A percentile compares a stretch with the other conserved stretches of the same genome.
Conservation (phyloP, 1,140 invertebrate genomes). For the Drosophila lowei region DNA sequence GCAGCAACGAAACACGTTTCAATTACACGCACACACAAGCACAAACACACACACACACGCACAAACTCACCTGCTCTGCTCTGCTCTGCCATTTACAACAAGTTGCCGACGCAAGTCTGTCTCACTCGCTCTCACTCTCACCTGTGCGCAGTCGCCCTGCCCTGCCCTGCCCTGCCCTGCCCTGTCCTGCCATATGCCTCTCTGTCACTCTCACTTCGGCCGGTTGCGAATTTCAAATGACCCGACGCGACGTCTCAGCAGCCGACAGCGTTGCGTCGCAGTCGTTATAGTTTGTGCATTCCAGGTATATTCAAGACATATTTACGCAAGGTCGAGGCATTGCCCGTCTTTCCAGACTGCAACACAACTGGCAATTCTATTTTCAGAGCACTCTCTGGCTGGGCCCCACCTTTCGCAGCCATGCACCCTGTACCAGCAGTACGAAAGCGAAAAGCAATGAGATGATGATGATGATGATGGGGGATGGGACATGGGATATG, state of each 20-base stretch:
- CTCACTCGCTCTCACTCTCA: constrained; percentile 9
- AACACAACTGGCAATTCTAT: too few species aligned
- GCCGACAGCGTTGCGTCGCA: constrained; percentile 27
- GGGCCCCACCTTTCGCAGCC: too few species aligned
- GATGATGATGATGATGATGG: constrained; percentile 21
- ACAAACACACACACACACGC: constrained; percentile 36
- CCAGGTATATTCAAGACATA: neutral
- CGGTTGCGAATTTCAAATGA: constrained; percentile 18
- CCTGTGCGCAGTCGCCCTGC: neutral
- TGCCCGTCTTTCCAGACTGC: too few species aligned
- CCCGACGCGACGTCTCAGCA: constrained; percentile 31
- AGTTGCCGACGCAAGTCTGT: constrained; percentile 42
- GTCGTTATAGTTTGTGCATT: constrained; percentile 73
- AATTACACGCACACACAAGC: constrained; percentile 67
- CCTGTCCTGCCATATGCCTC: too few species aligned
- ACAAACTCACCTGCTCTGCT: constrained; percentile 29
- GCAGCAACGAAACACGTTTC: constrained; percentile 70
- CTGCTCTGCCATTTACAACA: constrained; percentile 64
- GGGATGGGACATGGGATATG: constrained; percentile 29
- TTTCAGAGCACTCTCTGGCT: too few species aligned
- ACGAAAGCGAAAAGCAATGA: constrained; percentile 13
- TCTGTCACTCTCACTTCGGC: too few species aligned
- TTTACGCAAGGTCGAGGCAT: too few species aligned
- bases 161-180: too few species aligned
- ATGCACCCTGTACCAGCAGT: constrained; percentile 9